Evolutionary conservation across 2,113 vertebrate genomes (phyloP), one percentile per base, ranked within the genome.

Genomic region (Leptobrachium ailaonicum): DNA sequence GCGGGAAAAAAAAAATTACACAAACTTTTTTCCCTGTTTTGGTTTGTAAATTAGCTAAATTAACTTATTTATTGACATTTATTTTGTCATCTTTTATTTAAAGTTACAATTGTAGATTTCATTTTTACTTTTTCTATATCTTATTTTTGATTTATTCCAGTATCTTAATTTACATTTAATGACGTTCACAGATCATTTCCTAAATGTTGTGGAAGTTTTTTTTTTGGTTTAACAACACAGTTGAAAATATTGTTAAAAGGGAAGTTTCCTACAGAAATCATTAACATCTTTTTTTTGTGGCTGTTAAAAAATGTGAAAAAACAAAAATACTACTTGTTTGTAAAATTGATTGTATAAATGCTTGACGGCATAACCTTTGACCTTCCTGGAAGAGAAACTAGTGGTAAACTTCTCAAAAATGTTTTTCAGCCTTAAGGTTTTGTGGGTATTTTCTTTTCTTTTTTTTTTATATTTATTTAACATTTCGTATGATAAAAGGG

Each of bases 31-130:
- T 75, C 40, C 63, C 13, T 68, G 40, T 76, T 75, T 56, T 45
- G 41, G 40, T 77, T 56, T n/a, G 14, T 60, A 14, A 47, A 47
- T n/a, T 43, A 32, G 20, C 20, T 32, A 32, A 32, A 32, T 32
- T 11, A 77, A 77, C 13, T 80, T 66, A 80, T 73, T 80, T 80
- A 79, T 79, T 73, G 41, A 44, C 56, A 41, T 80, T 71, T 58
- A 32, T 73, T 5, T 8, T 5, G 8, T 50, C 47, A 50, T 50
- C 47, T 1, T 4, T 8, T 50, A 50, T 50, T 50, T 50, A 50
- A 50, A 50, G 47, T 50, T 8, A 8, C 47, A 50, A 5, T 50
- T 50, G 47, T 50, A 50, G 1, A 8, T 50, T 50, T 50, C 8
- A 5, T 10, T 60, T 11, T 1, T 3, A 12, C 5, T 58, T 58